Base-by-base conservation (phyloP, 2,888 invertebrate genomes). In the Rhagophthalmus giganteus region DNA sequence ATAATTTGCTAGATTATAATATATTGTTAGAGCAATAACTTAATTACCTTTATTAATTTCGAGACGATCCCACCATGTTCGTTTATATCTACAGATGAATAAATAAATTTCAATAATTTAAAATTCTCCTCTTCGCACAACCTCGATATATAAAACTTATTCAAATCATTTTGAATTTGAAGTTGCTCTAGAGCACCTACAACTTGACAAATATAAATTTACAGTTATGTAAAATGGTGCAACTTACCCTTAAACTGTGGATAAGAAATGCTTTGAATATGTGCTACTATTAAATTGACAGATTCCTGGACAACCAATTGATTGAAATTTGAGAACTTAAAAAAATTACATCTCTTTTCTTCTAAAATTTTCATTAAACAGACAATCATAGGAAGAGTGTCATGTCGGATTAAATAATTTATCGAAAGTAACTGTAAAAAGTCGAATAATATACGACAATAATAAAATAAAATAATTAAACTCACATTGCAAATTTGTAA, bases 1-100 rank as follows among this genome's bases (percentile, higher is more conserved):
- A n/a, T n/a, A n/a, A n/a, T n/a, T n/a, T n/a, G n/a, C n/a, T n/a
- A n/a, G n/a, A n/a, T n/a, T n/a, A n/a, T n/a, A n/a, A n/a, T n/a
- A n/a, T n/a, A n/a, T n/a, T n/a, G n/a, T n/a, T n/a, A n/a, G n/a
- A n/a, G n/a, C n/a, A n/a, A n/a, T n/a, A n/a, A n/a, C n/a, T n/a
- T n/a, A n/a, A n/a, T n/a, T 54, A 67, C 68, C 51, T 62, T 61
- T 10, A 67, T 58, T 41, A 68, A 38, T 37, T 58, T 51, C 24
- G 50, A 51, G 1, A 69, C 59, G 26, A 51, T 53, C 38, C 61
- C 58, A 10, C 59, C 54, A 51, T 67, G 57, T 28, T 64, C 55
- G 11, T 64, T 42, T 3, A 59, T 47, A 49, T 52, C 35, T 44
- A 61, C 61, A 30, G 54, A 30, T 0, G 55, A 53, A 54, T 52